phyloP scores from a whole-genome alignment of 2,888 invertebrate genomes.

The Rhingia rostrata region DNA sequence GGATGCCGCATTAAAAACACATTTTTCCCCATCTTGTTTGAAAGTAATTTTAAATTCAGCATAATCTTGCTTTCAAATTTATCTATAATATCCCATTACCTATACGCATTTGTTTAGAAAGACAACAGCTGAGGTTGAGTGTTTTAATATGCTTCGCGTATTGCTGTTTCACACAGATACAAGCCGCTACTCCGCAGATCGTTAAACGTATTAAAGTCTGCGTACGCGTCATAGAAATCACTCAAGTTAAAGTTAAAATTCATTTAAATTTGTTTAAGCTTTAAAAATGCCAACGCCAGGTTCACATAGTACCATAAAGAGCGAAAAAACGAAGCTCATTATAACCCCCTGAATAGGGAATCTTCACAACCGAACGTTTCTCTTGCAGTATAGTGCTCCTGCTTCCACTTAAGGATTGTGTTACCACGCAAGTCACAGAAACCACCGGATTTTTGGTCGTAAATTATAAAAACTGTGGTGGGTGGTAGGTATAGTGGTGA shows the following conservation, averaged over 20 bases:
- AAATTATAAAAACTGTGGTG: constrained; percentile 66
- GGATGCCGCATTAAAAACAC: constrained; percentile 11
- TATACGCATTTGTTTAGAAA: constrained; percentile 54
- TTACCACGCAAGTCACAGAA: constrained; percentile 71
- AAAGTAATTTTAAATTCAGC: constrained; percentile 49
- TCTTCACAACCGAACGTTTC: constrained; percentile 48
- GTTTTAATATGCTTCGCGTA: constrained; percentile 63
- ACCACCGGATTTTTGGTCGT: constrained; percentile 68
- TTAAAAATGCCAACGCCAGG: constrained; percentile 44
- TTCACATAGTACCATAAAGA: background rate
- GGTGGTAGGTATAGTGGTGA: constrained; percentile 43
- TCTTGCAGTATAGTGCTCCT: constrained; percentile 53
- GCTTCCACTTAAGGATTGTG: constrained; percentile 61
- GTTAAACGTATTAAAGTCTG: constrained; percentile 58
- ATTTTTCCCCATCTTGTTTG: constrained; percentile 22
- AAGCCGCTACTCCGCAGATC: constrained; percentile 42
- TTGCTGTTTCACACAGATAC: constrained; percentile 20
- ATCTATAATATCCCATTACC: constrained; percentile 51
- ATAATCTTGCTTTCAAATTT: constrained; percentile 47
- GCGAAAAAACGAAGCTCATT: constrained; percentile 32
- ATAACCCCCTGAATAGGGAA: constrained; percentile 14
- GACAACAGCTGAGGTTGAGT: constrained; percentile 80
- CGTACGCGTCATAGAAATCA: constrained; percentile 12
- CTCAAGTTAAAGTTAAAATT: constrained; percentile 55
- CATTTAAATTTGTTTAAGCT: constrained; percentile 70